These are phyloP conservation scores for Baryphthengus martii DNA, from an alignment of 2,113 vertebrate genomes.

Conservation along the genomic window DNA sequence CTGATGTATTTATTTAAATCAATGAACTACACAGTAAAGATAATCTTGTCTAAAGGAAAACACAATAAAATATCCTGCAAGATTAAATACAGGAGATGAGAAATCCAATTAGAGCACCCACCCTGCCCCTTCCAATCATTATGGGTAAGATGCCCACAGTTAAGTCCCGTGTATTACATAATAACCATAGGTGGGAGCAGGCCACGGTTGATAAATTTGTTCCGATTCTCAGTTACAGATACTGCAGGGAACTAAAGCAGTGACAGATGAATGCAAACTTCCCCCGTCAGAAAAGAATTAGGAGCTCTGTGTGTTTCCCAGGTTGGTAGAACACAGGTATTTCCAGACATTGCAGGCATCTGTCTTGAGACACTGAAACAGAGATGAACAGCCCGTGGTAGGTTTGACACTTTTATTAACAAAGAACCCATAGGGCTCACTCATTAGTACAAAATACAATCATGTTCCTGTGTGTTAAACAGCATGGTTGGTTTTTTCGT, in stretches of 20 bases:
- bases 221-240: not conserved
- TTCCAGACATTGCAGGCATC: not conserved
- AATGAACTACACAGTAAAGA: not conserved
- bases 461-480: conserved; percentile 64
- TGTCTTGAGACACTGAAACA: not conserved
- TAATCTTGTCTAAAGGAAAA: not conserved
- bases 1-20: not conserved
- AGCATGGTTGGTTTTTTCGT: conserved; percentile 46
- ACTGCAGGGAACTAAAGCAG: not conserved
- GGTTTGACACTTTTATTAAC: conserved; percentile 75
- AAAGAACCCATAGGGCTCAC: conserved; percentile 80
- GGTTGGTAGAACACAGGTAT: not conserved
- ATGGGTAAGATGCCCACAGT: not conserved
- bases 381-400: not conserved
- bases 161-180: not conserved
- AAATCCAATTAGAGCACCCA: not conserved
- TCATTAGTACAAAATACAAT: conserved; percentile 79
- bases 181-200: not conserved
- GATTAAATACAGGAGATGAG: not conserved
- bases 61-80: not conserved
- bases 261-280: not conserved
- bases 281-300: not conserved
- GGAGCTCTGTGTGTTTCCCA: not conserved
- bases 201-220: not conserved
- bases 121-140: not conserved